phyloP scores from a whole-genome alignment of 2,797 vertebrate species.

The Cuniculus paca region DNA sequence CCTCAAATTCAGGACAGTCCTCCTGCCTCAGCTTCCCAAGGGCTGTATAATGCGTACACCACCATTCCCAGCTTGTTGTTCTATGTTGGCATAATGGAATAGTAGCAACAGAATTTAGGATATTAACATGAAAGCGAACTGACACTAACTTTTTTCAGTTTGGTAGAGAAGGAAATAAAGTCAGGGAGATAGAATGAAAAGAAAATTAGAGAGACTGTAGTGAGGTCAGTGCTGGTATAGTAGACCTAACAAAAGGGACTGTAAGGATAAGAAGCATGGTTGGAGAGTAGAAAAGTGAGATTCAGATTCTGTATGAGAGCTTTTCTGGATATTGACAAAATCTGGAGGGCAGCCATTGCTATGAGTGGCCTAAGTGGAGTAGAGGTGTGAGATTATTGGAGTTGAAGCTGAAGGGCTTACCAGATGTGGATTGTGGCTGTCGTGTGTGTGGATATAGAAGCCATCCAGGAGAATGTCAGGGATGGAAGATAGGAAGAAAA shows the following conservation, averaged over 20 bases:
- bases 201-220: neutral
- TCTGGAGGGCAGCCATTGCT: neutral
- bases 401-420: conserved; percentile 1
- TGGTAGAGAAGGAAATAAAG: conserved; percentile 45
- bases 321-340: neutral
- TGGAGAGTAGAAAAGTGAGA: conserved; percentile 3
- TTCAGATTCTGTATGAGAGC: neutral
- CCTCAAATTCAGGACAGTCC: neutral
- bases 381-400: neutral
- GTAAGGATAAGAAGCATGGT: neutral
- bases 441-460: conserved; percentile 22
- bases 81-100: neutral
- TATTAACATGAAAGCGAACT: conserved; percentile 8
- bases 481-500: neutral
- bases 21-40: neutral
- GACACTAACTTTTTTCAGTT: conserved; percentile 30
- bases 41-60: neutral
- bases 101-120: conserved; percentile 12
- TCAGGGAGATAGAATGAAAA: neutral
- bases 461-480: conserved; percentile 12
- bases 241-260: neutral
- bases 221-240: neutral
- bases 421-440: conserved; percentile 5
- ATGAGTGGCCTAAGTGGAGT: neutral
- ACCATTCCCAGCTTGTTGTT: neutral